These are phyloP conservation scores for Cyprinodon variegatus DNA, from an alignment of 2,113 vertebrate genomes.

Conservation along the genomic window DNA sequence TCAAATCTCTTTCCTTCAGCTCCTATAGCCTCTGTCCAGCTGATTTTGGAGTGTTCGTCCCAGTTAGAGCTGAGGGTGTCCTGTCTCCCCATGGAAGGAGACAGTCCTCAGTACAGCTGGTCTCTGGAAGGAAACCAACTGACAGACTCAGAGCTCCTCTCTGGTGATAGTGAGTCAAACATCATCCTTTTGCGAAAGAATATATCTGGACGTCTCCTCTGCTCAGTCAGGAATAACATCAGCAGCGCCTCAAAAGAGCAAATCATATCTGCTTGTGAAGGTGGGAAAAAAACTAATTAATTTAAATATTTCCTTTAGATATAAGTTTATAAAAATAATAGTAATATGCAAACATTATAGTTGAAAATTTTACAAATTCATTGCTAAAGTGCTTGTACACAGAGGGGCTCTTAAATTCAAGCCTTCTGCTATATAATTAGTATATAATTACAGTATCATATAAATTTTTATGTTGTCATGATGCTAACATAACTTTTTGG, in stretches of 20 bases:
- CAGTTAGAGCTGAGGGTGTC: slow-evolving; percentile 38
- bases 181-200: slow-evolving; percentile 53
- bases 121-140: slow-evolving; percentile 50
- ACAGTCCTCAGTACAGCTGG: slow-evolving; percentile 62
- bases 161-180: slow-evolving; percentile 11
- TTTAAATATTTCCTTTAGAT: too few species aligned
- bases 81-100: slow-evolving; percentile 55
- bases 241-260: neutral
- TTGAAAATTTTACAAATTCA: too few species aligned
- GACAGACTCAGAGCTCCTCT: slow-evolving; percentile 35
- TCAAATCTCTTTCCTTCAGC: slow-evolving; percentile 37
- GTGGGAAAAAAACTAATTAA: too few species aligned
- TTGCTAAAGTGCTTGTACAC: too few species aligned
- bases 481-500: neutral
- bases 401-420: too few species aligned
- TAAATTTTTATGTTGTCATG: neutral
- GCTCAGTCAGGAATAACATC: slow-evolving; percentile 53
- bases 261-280: slow-evolving; percentile 14
- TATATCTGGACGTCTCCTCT: slow-evolving; percentile 47
- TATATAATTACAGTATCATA: too few species aligned
- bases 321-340: too few species aligned
- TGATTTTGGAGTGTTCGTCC: slow-evolving; percentile 53
- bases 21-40: slow-evolving; percentile 44
- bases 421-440: too few species aligned
- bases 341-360: too few species aligned